phyloP scores from a whole-genome alignment of 2,797 vertebrate species.

The Esox lucius region DNA sequence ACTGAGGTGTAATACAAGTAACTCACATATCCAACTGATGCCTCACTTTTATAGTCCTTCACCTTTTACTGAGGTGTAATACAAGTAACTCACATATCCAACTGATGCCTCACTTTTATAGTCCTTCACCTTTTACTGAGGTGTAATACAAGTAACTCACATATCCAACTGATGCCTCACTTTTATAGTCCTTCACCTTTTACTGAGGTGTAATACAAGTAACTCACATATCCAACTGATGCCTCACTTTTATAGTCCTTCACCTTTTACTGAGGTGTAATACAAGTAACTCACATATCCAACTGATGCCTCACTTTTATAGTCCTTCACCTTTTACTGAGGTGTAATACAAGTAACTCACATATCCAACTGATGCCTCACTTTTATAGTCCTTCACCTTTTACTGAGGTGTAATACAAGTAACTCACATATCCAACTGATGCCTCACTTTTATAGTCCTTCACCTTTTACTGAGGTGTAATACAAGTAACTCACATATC shows the following conservation, averaged over 20 bases:
- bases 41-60: not conserved
- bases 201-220: not conserved
- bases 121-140: not conserved
- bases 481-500: not conserved
- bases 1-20: not conserved
- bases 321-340: not conserved
- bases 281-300: not conserved
- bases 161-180: not conserved
- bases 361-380: not conserved
- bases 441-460: not conserved
- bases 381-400: not conserved
- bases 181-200: not conserved
- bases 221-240: not conserved
- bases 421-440: not conserved
- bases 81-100: not conserved
- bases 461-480: not conserved
- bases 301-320: not conserved
- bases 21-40: not conserved
- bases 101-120: not conserved
- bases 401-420: not conserved
- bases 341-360: not conserved
- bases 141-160: not conserved
- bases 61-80: not conserved
- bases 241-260: not conserved
- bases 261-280: not conserved